Percentiles rank a stretch among this genome's conserved stretches.
These are phyloP conservation scores for Episyrphus balteatus DNA, from an alignment of 1,140 invertebrate species.

Conservation along the genomic window DNA sequence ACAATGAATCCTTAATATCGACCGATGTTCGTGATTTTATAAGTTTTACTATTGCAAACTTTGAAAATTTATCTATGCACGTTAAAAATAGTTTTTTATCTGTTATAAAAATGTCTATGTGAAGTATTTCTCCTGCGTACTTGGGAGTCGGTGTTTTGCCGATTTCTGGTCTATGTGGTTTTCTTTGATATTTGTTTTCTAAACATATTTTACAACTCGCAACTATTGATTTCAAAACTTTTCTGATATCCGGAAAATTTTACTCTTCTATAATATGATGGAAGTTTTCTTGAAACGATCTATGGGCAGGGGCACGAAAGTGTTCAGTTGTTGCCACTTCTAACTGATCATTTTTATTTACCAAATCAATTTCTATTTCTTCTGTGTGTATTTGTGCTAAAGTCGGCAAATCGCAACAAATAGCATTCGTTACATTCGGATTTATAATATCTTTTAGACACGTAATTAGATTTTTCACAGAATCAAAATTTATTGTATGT, in stretches of 20 bases:
- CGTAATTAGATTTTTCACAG: background rate
- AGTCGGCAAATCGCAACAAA: background rate
- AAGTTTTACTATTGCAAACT: too few relatives aligned
- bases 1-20: background rate
- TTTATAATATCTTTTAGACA: background rate
- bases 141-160: slow-evolving; percentile 4
- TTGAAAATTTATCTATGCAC: too few relatives aligned
- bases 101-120: slow-evolving; percentile 2
- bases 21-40: background rate
- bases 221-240: background rate
- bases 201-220: slow-evolving; percentile 1
- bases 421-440: background rate
- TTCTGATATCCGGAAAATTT: slow-evolving; percentile 1
- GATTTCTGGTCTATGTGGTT: background rate
- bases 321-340: slow-evolving; percentile 4
- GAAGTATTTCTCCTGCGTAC: slow-evolving; percentile 1
- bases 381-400: slow-evolving; percentile 2
- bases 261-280: background rate
- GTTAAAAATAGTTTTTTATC: too few relatives aligned
- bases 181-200: slow-evolving; percentile 1
- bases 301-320: slow-evolving; percentile 2
- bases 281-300: background rate
- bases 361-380: slow-evolving; percentile 2
- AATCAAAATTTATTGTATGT: background rate
- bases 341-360: background rate